Evolutionary conservation across 2,888 invertebrate genomes (phyloP).

Genomic region (Cyclophora albipunctata): DNA sequence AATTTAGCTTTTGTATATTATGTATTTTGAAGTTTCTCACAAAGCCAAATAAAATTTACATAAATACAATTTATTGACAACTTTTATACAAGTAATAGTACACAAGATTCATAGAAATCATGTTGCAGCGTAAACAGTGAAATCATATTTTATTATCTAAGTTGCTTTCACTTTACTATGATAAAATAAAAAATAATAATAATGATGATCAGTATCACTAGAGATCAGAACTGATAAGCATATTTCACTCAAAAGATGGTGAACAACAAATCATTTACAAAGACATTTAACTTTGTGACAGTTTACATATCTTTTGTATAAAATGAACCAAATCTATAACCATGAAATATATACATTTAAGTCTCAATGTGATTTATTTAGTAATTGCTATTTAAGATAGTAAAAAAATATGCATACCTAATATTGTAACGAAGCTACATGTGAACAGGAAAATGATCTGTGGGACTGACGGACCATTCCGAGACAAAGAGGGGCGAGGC

Average conservation of each 20-base stretch:
- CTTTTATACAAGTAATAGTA: slow-evolving; percentile 71
- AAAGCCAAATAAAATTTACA: slow-evolving; percentile 75
- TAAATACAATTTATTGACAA: slow-evolving; percentile 72
- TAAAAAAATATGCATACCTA: slow-evolving; percentile 76
- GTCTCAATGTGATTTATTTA: slow-evolving; percentile 56
- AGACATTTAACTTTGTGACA: slow-evolving; percentile 62
- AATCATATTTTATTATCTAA: slow-evolving; percentile 52
- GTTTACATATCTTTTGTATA: slow-evolving; percentile 65
- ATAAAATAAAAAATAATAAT: slow-evolving; percentile 37
- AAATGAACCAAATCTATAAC: slow-evolving; percentile 71
- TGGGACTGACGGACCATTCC: slow-evolving; percentile 47
- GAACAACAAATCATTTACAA: slow-evolving; percentile 44
- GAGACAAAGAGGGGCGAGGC: slow-evolving; percentile 55
- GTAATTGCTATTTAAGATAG: slow-evolving; percentile 62
- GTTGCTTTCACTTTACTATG: slow-evolving; percentile 46
- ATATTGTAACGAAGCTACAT: slow-evolving; percentile 72
- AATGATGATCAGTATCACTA: slow-evolving; percentile 53
- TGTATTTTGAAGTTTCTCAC: slow-evolving; percentile 73
- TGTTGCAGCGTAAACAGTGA: slow-evolving; percentile 32
- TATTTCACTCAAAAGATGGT: slow-evolving; percentile 38
- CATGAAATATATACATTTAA: slow-evolving; percentile 72
- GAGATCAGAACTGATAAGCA: slow-evolving; percentile 62
- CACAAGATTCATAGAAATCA: slow-evolving; percentile 51
- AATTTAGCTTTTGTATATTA: slow-evolving; percentile 69
- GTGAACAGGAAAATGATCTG: slow-evolving; percentile 63